Base-by-base conservation (phyloP, 2,113 vertebrate species). In the Prionailurus bengalensis region DNA sequence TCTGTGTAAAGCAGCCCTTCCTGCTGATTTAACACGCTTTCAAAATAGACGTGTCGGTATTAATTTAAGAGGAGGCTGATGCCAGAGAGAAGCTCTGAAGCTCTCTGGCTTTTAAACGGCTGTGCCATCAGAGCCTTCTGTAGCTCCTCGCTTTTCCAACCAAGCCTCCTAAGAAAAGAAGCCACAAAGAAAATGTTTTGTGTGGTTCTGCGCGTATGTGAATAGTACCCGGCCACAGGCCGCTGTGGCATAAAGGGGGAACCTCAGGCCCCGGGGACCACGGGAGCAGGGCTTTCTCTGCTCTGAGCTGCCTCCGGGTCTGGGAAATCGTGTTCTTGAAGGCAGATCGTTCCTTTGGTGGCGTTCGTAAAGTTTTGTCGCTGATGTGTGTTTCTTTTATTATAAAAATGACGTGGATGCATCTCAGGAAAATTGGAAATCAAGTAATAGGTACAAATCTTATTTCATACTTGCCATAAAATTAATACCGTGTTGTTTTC, bases 41-140 rank as follows among this genome's bases (percentile, higher is more conserved):
- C 70, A 89, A 85, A 96, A 88, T 78, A 91, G 92, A 51, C 9
- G 68, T 81, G 95, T 90, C 16, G 3, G 58, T 19, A n/a, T 91
- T 97, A 9, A 71, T 55, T 81, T 48, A 42, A 84, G 83, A 53
- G 7, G 58, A 81, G 91, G 33, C 70, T 39, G 85, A 16, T 31
- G 51, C 90, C 84, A 36, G 25, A 81, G 27, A 55, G 71, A 31
- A 74, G 39, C 63, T 81, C 68, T 17, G 33, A 29, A 53, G 21
- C 16, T 3, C 15, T 71, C 42, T 27, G 81, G 4, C 42, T 53
- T 71, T 78, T 65, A 27, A 39, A 48, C n/a, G 45, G 17, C 25
- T 7, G 4, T 91, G 89, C 53, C 63, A 9, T 79, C 14, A 33
- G 8, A 48, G 27, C 36, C 36, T 78, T 53, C 13, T 81, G 16